phyloP scores from a whole-genome alignment of 2,888 invertebrate genomes.

The Pinctada fucata region DNA sequence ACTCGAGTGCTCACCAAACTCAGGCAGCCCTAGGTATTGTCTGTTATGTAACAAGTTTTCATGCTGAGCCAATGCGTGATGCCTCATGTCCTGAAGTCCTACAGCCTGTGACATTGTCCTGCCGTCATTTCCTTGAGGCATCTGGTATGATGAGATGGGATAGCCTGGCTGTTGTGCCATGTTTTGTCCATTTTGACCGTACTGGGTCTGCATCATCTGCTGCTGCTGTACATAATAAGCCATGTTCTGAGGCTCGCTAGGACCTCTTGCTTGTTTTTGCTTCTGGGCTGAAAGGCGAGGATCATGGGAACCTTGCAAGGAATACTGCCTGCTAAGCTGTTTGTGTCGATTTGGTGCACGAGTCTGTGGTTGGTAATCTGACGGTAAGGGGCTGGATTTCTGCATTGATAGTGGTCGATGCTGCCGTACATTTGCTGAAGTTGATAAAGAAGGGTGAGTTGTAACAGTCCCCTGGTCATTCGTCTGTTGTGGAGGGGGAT shows the following conservation, averaged over 20 bases:
- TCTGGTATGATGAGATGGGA: not conserved
- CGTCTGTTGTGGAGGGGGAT: not conserved
- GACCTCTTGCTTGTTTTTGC: conserved; percentile 36
- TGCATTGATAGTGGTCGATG: conserved; percentile 41
- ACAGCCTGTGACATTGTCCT: conserved; percentile 35
- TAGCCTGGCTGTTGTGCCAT: not conserved
- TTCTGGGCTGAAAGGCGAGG: conserved; percentile 80
- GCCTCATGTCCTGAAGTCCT: conserved; percentile 17
- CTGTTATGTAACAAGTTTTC: not conserved
- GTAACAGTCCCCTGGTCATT: conserved; percentile 3
- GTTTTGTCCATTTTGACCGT: not conserved
- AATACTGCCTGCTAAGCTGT: conserved; percentile 88
- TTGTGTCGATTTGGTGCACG: conserved; percentile 80
- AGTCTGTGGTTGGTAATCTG: conserved; percentile 10
- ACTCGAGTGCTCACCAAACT: conserved; percentile 42
- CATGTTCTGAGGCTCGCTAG: not conserved
- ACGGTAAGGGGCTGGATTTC: conserved; percentile 28
- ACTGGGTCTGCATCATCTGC: not conserved
- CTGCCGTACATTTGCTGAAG: conserved; percentile 1
- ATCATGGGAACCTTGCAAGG: conserved; percentile 89
- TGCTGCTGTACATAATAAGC: conserved; percentile 5
- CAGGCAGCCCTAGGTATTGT: not conserved
- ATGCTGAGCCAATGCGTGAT: not conserved
- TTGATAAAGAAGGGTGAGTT: conserved; percentile 5
- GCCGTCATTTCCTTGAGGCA: not conserved